Conservation (phyloP, 2,888 invertebrate species). For the Scaptomyza caliginosa region DNA sequence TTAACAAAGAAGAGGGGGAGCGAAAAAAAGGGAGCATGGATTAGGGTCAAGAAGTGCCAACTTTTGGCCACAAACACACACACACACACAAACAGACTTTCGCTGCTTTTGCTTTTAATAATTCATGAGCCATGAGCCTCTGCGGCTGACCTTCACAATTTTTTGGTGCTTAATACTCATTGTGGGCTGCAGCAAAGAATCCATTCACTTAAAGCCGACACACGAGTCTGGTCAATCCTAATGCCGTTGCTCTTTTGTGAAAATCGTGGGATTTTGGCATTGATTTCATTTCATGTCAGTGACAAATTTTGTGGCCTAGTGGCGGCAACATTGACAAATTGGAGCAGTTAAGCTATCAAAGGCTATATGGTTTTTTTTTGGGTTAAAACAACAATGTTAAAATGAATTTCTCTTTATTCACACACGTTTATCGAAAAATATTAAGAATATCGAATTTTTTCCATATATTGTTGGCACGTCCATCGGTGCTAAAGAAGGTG, state of each 20-base stretch:
- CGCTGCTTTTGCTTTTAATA: constrained; percentile 60
- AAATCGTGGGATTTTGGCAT: constrained; percentile 17
- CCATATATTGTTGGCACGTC: constrained; percentile 80
- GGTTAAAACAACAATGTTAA: too few relatives aligned
- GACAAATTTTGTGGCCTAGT: constrained; percentile 21
- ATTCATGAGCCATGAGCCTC: constrained; percentile 67
- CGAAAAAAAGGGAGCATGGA: constrained; percentile 28
- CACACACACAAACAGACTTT: constrained; percentile 8
- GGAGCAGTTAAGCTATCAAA: neutral
- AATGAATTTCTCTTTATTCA: neutral
- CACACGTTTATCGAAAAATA: neutral
- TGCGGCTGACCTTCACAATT: constrained; percentile 72
- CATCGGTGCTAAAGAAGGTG: constrained; percentile 89
- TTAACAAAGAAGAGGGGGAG: neutral
- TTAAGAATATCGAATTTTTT: constrained; percentile 45
- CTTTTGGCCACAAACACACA: constrained; percentile 29
- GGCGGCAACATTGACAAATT: constrained; percentile 16
- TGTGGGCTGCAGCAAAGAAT: constrained; percentile 20
- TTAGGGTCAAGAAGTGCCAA: constrained; percentile 66
- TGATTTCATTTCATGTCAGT: constrained; percentile 49
- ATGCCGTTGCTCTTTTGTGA: constrained; percentile 28
- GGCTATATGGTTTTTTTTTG: too few relatives aligned
- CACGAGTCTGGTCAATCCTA: neutral
- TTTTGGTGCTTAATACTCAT: constrained; percentile 54
- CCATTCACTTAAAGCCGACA: constrained; percentile 26